Evolutionary conservation across 1,140 invertebrate genomes (phyloP), one percentile per base, ranked within the genome.

Genomic region (Asbolus verrucosus): DNA sequence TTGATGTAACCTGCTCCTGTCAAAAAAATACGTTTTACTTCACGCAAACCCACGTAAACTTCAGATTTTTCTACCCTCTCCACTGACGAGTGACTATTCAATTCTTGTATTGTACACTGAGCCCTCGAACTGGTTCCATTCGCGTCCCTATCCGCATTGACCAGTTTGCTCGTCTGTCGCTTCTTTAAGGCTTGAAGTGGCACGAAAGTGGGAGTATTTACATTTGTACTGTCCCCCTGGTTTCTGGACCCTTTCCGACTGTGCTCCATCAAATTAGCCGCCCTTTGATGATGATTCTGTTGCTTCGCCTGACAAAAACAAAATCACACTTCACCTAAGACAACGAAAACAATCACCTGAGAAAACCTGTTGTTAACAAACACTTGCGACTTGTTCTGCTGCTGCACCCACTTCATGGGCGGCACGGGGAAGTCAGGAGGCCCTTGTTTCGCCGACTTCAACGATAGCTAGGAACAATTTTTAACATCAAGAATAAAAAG

Each of bases 381-480:
- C 1, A 68, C 38, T 2, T 73, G 30, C 9, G 72, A 63, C 38
- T 67, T n/a, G 14, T 62, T 67, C 19, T 74, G n/a, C n/a, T n/a
- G n/a, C n/a, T 72, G 27, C 70, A 80, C 79, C 81, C 81, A 82
- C 27, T 78, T 76, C 54, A 73, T 70, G 6, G 78, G 78, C 21
- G 79, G 80, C 21, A 69, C 38, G 65, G 77, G 60, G 30, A 77
- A 60, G 14, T 75, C 72, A 9, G 62, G 39, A 65, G 27, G n/a
- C 5, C 19, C 30, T 6, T 71, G 62, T 69, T 76, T 76, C 13
- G 69, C 73, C 54, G 78, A 65, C 18, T 78, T 71, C 39, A 81
- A 69, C 6, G 76, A 70, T 74, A 81, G 6, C 1, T 65, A 65
- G 18, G 16, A 61, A 66, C 38, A 27, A 27, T n/a, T n/a, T n/a